Percentiles rank a stretch among this genome's conserved stretches.
phyloP scores from a whole-genome alignment of 2,797 vertebrate genomes.

The Glyptemys insculpta region DNA sequence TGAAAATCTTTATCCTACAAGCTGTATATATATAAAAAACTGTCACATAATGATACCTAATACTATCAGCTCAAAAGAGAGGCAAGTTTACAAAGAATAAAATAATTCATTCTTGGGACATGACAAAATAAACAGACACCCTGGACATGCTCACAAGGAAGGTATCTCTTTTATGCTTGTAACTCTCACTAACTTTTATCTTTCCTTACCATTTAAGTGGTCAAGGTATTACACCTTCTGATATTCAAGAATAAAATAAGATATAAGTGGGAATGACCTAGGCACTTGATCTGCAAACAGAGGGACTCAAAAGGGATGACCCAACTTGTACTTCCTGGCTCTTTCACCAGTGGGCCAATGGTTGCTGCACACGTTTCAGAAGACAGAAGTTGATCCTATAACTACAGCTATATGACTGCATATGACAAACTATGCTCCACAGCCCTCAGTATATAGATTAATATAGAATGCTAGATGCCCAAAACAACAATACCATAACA shows the following conservation, averaged over 20 bases:
- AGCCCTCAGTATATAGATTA: background rate
- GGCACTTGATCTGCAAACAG: background rate
- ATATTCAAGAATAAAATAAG: background rate
- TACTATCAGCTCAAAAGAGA: background rate
- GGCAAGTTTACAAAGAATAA: background rate
- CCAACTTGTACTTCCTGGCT: background rate
- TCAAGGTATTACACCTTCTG: background rate
- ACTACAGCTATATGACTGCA: background rate
- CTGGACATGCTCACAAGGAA: background rate
- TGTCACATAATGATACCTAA: background rate
- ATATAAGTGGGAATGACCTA: background rate
- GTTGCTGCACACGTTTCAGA: background rate
- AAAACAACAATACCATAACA: background rate
- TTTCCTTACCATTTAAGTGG: background rate
- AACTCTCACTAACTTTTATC: background rate
- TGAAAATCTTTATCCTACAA: background rate
- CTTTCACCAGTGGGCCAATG: background rate
- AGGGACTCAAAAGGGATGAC: background rate
- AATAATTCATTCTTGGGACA: background rate
- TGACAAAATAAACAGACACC: background rate
- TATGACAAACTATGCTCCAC: background rate
- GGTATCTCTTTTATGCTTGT: background rate
- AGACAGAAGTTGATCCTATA: background rate
- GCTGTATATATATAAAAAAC: background rate
- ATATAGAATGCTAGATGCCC: background rate